phyloP scores from a whole-genome alignment of 2,888 invertebrate genomes.

The Holacanthella duospinosa region DNA sequence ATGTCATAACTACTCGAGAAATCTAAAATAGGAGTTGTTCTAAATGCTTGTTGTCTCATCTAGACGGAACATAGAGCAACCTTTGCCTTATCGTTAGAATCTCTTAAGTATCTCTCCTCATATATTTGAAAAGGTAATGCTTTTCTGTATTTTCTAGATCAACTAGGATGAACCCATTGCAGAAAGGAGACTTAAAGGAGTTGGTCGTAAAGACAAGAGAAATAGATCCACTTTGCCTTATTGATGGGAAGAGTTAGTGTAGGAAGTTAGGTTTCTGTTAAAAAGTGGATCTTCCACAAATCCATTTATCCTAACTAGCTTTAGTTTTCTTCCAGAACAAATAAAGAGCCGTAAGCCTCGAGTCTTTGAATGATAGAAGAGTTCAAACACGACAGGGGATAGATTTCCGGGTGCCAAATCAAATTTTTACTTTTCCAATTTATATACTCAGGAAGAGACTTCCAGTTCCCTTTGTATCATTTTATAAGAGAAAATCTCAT shows the following conservation, averaged over 20 bases:
- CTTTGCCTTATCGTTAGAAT: not conserved
- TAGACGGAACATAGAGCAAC: not conserved
- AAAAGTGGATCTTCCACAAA: conserved; percentile 19
- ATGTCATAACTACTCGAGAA: not conserved
- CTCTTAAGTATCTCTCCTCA: not conserved
- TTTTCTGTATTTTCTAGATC: not conserved
- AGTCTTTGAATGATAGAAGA: not conserved
- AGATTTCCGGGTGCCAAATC: not conserved
- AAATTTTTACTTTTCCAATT: not conserved
- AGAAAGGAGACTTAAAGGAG: not conserved
- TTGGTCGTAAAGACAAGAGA: not conserved
- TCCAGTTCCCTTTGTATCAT: not conserved
- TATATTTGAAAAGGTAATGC: not conserved
- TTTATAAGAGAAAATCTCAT: not conserved
- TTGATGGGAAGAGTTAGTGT: not conserved
- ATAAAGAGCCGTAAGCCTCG: not conserved
- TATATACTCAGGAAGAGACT: not conserved
- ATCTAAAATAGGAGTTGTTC: not conserved
- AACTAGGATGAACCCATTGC: not conserved
- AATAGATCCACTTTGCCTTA: not conserved
- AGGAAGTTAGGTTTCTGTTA: not conserved
- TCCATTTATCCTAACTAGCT: conserved; percentile 35
- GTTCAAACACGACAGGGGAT: not conserved
- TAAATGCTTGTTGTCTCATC: not conserved
- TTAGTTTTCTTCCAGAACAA: conserved; percentile 17